Evolutionary conservation across 2,113 vertebrate species (phyloP).

Genomic region (Trematocara nigrifrons): DNA sequence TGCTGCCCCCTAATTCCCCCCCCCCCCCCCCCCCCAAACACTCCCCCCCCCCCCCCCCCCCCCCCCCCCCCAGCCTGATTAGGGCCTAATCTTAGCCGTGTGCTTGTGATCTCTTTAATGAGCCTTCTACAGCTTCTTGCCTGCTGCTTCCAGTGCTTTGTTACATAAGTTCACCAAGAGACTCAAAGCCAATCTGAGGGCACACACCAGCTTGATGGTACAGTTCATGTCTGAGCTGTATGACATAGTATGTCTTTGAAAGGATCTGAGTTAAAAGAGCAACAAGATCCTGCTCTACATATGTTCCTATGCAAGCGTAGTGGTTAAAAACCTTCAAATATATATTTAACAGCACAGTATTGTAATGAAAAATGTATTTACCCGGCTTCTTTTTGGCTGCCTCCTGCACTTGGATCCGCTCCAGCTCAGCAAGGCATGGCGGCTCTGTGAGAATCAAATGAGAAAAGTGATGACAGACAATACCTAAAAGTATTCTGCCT

Average conservation of each 20-base stretch:
- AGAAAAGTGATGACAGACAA: conserved; percentile 31
- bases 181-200: not conserved
- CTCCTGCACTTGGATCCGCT: conserved; percentile 90
- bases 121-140: conserved; percentile 23
- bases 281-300: not conserved
- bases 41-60: not conserved
- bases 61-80: conserved; percentile 15
- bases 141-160: not conserved
- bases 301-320: not conserved
- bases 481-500: not conserved
- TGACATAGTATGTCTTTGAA: not conserved
- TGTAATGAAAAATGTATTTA: conserved; percentile 13
- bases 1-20: conserved; percentile 19
- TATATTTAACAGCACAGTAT: not conserved
- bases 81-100: conserved; percentile 44
- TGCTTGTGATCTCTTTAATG: conserved; percentile 59
- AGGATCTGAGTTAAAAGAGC: not conserved
- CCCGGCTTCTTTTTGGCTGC: conserved; percentile 83
- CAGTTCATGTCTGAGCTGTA: not conserved
- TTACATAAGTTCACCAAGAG: not conserved
- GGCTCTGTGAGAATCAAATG: conserved; percentile 76
- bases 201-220: not conserved
- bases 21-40: not conserved
- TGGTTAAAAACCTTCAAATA: not conserved
- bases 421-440: conserved; percentile 89